Percentiles rank a stretch among this genome's conserved stretches.
These are phyloP conservation scores for Galleria mellonella DNA, from an alignment of 1,140 invertebrate genomes.

Conservation along the genomic window DNA sequence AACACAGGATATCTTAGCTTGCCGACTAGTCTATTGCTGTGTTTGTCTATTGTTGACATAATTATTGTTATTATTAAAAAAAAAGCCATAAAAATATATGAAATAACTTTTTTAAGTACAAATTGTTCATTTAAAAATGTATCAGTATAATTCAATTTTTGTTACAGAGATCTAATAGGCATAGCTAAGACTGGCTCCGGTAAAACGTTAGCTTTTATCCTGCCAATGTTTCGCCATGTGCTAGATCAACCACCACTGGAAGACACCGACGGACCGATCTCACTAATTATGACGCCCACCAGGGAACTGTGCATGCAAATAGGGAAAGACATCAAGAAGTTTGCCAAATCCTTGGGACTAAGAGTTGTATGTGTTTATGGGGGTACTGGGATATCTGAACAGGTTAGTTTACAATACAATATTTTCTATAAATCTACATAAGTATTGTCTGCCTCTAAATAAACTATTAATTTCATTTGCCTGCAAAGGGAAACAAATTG, in stretches of 20 bases:
- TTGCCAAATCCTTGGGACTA: conserved; percentile 91
- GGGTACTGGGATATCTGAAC: conserved; percentile 97
- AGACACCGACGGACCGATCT: conserved; percentile 97
- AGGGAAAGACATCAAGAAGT: conserved; percentile 96
- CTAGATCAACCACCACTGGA: conserved; percentile 94
- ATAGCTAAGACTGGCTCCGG: conserved; percentile 99
- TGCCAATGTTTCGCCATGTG: conserved; percentile 99
- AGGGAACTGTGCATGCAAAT: conserved; percentile 99
- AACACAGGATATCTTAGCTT: no score
- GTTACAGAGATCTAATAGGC: conserved; percentile 93
- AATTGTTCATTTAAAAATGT: no score
- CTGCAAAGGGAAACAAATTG: no score
- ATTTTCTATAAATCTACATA: conserved; percentile 2
- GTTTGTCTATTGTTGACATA: no score
- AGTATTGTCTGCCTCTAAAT: no score
- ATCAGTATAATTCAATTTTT: neutral
- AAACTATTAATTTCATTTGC: no score
- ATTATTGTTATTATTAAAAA: no score
- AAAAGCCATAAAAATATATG: no score
- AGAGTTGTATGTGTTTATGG: conserved; percentile 98
- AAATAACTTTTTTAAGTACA: no score
- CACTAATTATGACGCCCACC: conserved; percentile 98
- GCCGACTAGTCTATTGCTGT: no score
- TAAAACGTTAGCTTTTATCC: conserved; percentile 97
- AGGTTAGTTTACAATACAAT: conserved; percentile 74